Base-by-base conservation (phyloP, 2,888 invertebrate species). In the Drosophila siamana region DNA sequence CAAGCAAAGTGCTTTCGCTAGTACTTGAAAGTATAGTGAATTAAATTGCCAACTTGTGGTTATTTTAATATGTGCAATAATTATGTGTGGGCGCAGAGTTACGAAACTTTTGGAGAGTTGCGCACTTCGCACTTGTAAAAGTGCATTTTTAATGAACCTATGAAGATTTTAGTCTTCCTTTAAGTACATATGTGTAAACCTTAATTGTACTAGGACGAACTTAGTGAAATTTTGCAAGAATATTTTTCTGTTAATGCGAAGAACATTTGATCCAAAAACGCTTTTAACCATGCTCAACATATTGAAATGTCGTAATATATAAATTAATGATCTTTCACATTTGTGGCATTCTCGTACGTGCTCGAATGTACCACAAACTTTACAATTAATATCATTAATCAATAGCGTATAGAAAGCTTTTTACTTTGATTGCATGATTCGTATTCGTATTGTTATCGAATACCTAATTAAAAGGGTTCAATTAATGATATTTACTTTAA, bases 1-100 rank as follows among this genome's bases (percentile, higher is more conserved):
- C 3, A 15, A 15, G 7, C 13, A 38, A 15, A 15, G 13, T 38
- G 36, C 15, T 38, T 7, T 38, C 15, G 36, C 13, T 15, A 38
- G 7, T 15, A 38, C 36, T 15, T 38, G 36, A 38, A 38, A 38
- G 36, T n/a, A 36, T 38, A 38, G 36, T 38, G 13, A 38, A 38
- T 38, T 38, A 15, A 38, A 13, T n/a, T n/a, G 1, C 11, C 11
- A n/a, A 11, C n/a, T 33, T 33, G 33, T 30, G 11, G 30, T n/a
- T 33, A 1, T n/a, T 33, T 33, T n/a, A n/a, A 33, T 33, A 36
- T 36, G 11, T 5, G 0, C n/a, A n/a, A n/a, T n/a, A n/a, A n/a
- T n/a, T n/a, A n/a, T n/a, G n/a, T n/a, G n/a, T n/a, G n/a, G n/a
- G n/a, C n/a, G n/a, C n/a, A n/a, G n/a, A n/a, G n/a, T n/a, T n/a